phyloP scores from a whole-genome alignment of 2,888 invertebrate species.

The Drosophila buzzatii region DNA sequence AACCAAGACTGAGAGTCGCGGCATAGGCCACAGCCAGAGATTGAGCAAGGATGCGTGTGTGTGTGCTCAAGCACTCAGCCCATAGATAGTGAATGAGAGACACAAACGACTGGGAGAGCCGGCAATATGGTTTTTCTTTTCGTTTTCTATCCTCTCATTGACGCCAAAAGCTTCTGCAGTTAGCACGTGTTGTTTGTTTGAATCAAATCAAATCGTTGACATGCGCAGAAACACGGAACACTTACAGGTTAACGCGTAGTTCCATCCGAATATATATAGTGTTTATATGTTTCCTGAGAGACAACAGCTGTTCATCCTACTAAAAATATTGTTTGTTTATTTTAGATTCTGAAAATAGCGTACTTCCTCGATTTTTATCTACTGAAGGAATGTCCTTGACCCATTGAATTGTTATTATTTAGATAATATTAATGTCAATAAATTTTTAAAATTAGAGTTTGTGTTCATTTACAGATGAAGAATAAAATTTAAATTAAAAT shows the following conservation, averaged over 20 bases:
- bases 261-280: neutral
- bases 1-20: slow-evolving; percentile 45
- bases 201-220: slow-evolving; percentile 32
- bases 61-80: slow-evolving; percentile 5
- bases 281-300: neutral
- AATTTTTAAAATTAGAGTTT: neutral
- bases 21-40: slow-evolving; percentile 14
- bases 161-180: slow-evolving; percentile 24
- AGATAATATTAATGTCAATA: neutral
- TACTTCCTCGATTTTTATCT: neutral
- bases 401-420: neutral
- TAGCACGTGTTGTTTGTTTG: slow-evolving; percentile 50
- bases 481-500: neutral
- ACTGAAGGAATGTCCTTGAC: neutral
- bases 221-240: slow-evolving; percentile 37
- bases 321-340: neutral
- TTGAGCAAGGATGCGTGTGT: slow-evolving; percentile 18
- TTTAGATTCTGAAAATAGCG: neutral
- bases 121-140: slow-evolving; percentile 23
- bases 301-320: slow-evolving; percentile 40
- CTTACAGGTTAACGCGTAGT: slow-evolving; percentile 34
- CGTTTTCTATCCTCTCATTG: slow-evolving; percentile 27
- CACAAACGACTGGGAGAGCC: slow-evolving; percentile 41
- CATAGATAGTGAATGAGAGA: slow-evolving; percentile 32
- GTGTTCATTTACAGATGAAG: neutral